Conservation (phyloP, 1,140 invertebrate species). For the Leptopilina clavipes region DNA sequence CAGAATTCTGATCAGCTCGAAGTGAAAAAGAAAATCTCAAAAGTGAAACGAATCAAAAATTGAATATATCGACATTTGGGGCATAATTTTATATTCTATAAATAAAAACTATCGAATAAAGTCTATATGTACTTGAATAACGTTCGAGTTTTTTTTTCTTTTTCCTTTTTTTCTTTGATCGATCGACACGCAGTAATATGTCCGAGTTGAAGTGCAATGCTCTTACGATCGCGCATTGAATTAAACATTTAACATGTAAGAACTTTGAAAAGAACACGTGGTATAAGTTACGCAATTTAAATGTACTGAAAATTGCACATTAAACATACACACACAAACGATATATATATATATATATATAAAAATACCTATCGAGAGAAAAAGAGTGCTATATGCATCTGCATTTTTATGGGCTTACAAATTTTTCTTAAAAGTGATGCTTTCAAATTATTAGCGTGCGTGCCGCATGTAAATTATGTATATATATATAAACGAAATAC, state of each 20-base stretch:
- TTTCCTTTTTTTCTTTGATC: background rate
- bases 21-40: too few relatives aligned
- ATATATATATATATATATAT: background rate
- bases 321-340: background rate
- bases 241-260: slow-evolving; percentile 13
- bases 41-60: too few relatives aligned
- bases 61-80: too few relatives aligned
- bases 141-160: background rate
- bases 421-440: background rate
- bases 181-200: slow-evolving; percentile 11
- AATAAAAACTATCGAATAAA: too few relatives aligned
- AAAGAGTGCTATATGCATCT: background rate
- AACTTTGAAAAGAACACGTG: slow-evolving; percentile 13
- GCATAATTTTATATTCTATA: too few relatives aligned
- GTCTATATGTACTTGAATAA: too few relatives aligned
- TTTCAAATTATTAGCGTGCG: slow-evolving; percentile 3
- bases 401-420: background rate
- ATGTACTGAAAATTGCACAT: slow-evolving; percentile 5
- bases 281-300: slow-evolving; percentile 10
- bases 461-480: background rate
- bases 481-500: background rate
- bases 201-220: slow-evolving; percentile 14
- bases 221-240: slow-evolving; percentile 7
- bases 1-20: too few relatives aligned
- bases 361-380: background rate